Conservation (phyloP, 92 coral and sea anemone species). For the Scolanthus callimorphus region DNA sequence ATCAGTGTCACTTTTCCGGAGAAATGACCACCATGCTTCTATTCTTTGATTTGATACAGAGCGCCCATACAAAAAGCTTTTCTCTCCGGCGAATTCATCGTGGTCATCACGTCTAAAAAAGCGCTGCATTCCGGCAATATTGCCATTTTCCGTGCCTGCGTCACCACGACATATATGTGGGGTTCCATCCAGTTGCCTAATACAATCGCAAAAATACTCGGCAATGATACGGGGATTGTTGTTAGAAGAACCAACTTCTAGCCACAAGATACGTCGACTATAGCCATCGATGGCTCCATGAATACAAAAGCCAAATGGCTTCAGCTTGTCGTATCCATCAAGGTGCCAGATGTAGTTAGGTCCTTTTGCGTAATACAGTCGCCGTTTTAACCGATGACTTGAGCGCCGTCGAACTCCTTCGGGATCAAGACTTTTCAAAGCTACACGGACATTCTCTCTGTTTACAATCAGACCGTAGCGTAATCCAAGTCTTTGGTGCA, state of each 20-base stretch:
- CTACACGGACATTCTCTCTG: slow-evolving; percentile 16
- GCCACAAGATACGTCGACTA: slow-evolving; percentile 52
- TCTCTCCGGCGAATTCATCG: slow-evolving; percentile 52
- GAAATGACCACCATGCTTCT: slow-evolving; percentile 50
- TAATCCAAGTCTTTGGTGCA: slow-evolving; percentile 21
- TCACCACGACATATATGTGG: slow-evolving; percentile 42
- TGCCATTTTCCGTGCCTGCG: slow-evolving; percentile 61
- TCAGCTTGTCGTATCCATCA: slow-evolving; percentile 59
- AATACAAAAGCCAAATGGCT: slow-evolving; percentile 57
- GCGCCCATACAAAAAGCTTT: slow-evolving; percentile 47
- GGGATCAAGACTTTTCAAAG: slow-evolving; percentile 22
- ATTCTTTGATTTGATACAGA: slow-evolving; percentile 60
- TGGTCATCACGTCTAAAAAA: slow-evolving; percentile 54
- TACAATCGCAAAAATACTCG: slow-evolving; percentile 38
- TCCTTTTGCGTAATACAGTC: slow-evolving; percentile 49
- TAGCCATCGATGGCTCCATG: slow-evolving; percentile 49
- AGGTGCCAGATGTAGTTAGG: slow-evolving; percentile 64
- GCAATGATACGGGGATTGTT: slow-evolving; percentile 60
- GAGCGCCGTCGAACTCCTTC: slow-evolving; percentile 22
- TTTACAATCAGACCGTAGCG: slow-evolving; percentile 15
- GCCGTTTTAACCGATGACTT: slow-evolving; percentile 45
- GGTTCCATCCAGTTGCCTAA: slow-evolving; percentile 48
- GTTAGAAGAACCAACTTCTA: slow-evolving; percentile 49
- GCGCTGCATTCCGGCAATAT: slow-evolving; percentile 61
- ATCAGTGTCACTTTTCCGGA: slow-evolving; percentile 25